Conservation (phyloP, 1,140 invertebrate genomes). For the Drosophila kepulauana region DNA sequence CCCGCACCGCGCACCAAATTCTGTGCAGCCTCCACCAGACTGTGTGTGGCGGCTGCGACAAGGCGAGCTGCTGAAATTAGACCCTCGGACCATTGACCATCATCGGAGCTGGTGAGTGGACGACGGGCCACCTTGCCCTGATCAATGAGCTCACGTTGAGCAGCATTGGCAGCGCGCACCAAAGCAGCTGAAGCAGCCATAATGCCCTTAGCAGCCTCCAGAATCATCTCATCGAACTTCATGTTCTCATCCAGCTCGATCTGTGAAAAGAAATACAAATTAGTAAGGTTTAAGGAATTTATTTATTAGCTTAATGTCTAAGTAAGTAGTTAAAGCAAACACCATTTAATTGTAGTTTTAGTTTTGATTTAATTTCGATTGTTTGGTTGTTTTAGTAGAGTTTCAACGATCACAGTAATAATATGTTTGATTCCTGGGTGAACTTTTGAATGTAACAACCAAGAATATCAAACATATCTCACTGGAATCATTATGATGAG, state of each 20-base stretch:
- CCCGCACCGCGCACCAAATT: slow-evolving; percentile 97
- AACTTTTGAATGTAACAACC: slow-evolving; percentile 95
- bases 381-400: slow-evolving; percentile 72
- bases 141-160: slow-evolving; percentile 97
- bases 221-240: slow-evolving; percentile 99
- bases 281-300: not conserved
- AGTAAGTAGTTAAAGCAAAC: slow-evolving; percentile 32
- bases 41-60: slow-evolving; percentile 98
- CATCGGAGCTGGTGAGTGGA: slow-evolving; percentile 93
- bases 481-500: slow-evolving; percentile 86
- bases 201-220: slow-evolving; percentile 99
- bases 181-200: slow-evolving; percentile 98
- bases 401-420: slow-evolving; percentile 89
- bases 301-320: not conserved
- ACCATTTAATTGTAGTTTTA: slow-evolving; percentile 54
- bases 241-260: slow-evolving; percentile 95
- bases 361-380: slow-evolving; percentile 30
- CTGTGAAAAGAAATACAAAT: slow-evolving; percentile 40
- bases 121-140: slow-evolving; percentile 92
- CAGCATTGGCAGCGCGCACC: slow-evolving; percentile 97
- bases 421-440: slow-evolving; percentile 99
- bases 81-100: slow-evolving; percentile 99
- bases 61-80: slow-evolving; percentile 97
- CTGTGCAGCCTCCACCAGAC: slow-evolving; percentile 98
- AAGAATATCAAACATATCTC: slow-evolving; percentile 99